Evolutionary conservation across 2,113 vertebrate genomes (phyloP).

Genomic region (Neodon shergylaensis): DNA sequence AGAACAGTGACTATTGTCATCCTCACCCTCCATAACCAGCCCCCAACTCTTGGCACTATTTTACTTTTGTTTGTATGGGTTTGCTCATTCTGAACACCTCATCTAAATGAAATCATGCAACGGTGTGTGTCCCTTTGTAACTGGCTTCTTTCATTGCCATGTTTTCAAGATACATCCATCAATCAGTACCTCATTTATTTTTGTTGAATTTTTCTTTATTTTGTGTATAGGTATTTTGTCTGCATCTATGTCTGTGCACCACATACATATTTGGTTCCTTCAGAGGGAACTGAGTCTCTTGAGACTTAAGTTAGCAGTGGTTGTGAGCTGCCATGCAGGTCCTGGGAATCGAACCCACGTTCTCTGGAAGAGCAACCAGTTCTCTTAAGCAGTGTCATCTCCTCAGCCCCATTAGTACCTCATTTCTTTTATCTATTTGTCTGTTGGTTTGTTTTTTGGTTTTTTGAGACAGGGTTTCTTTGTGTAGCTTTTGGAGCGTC

Average conservation of each 20-base stretch:
- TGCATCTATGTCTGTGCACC: background rate
- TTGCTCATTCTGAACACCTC: background rate
- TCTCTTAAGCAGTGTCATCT: background rate
- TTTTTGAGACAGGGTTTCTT: background rate
- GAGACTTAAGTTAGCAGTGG: background rate
- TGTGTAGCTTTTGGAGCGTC: too few species aligned
- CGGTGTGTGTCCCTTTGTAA: background rate
- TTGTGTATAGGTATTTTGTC: background rate
- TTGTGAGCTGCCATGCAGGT: background rate
- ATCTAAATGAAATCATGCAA: background rate
- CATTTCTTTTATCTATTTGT: background rate
- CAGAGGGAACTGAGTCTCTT: background rate
- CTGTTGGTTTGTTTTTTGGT: background rate
- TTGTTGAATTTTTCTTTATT: background rate
- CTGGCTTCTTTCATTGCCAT: background rate
- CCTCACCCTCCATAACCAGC: background rate
- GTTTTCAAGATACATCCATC: background rate
- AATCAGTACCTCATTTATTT: background rate
- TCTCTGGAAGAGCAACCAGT: background rate
- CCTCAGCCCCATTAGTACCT: background rate
- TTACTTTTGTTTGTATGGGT: background rate
- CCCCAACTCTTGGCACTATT: background rate
- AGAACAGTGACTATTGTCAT: background rate
- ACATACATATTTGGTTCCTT: background rate
- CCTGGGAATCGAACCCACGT: background rate